Percentiles rank a stretch among this genome's conserved stretches.
These are phyloP conservation scores for Periophthalmodon schlosseri DNA, from an alignment of 2,113 vertebrate species.

Conservation along the genomic window DNA sequence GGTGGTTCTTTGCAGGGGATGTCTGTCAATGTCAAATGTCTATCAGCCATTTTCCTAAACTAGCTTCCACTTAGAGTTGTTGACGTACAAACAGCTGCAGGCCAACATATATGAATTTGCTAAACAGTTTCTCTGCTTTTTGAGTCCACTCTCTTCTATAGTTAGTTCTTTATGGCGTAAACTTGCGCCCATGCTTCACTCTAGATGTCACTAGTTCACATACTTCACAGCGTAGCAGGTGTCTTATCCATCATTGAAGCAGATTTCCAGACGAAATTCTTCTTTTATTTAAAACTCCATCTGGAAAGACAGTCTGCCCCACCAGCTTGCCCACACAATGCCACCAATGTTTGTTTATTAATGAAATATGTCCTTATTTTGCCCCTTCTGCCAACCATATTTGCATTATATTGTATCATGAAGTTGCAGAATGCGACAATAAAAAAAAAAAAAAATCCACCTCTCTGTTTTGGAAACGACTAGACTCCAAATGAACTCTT, in stretches of 20 bases:
- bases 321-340: slow-evolving; percentile 27
- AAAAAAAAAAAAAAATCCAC: slow-evolving; percentile 14
- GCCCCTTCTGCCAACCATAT: slow-evolving; percentile 10
- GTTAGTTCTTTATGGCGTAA: not conserved
- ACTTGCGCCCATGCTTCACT: slow-evolving; percentile 2
- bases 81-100: not conserved
- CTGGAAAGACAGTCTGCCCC: slow-evolving; percentile 50
- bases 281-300: slow-evolving; percentile 67
- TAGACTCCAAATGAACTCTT: slow-evolving; percentile 27
- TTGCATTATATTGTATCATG: slow-evolving; percentile 1
- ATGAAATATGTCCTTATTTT: slow-evolving; percentile 33
- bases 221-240: slow-evolving; percentile 2
- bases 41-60: not conserved
- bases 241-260: slow-evolving; percentile 26
- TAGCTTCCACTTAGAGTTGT: not conserved
- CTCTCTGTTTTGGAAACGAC: slow-evolving; percentile 25
- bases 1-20: too few relatives aligned
- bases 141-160: not conserved
- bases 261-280: slow-evolving; percentile 23
- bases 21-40: not conserved
- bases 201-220: slow-evolving; percentile 5
- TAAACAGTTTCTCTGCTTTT: slow-evolving; percentile 2
- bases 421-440: slow-evolving; percentile 4
- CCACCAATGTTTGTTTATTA: slow-evolving; percentile 46
- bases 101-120: not conserved